Evolutionary conservation across 64 coral and sea anemone species (phyloP), one percentile per base, ranked within the genome.

Genomic region (Pocillopora damicornis): DNA sequence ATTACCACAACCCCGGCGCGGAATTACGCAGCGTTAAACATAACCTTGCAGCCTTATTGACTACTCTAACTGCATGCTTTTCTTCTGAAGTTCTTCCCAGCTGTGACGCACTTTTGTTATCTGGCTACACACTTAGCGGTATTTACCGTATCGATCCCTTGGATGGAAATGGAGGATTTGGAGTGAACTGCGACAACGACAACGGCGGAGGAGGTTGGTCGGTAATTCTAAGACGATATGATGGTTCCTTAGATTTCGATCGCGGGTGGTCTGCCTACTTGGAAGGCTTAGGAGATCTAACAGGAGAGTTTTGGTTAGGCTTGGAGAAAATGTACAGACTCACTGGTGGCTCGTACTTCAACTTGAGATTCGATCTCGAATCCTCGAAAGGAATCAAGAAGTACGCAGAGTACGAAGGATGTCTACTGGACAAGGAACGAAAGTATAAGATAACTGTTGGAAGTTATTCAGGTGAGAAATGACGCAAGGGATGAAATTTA

Each of bases 241-340:
- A 90, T 75, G 71, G 79, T 5, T 76, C 67, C 16, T 17, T 90
- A 9, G 56, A 63, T 56, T 90, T 90, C 42, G 26, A 82, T 58
- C 88, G 88, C 1, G 88, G 81, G 16, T 90, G 88, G 88, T n/a
- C 23, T 7, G 37, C 79, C 10, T 90, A 90, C 30, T 2, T 25
- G 13, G 9, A 75, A 13, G 88, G 88, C 9, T 57, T 90, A n/a
- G 88, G 88, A 35, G 75, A 79, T 57, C 1, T 76, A 1, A 35
- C 80, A 1, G 88, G 88, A 13, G 88, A 90, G 58, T 36, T 82
- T 15, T 90, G 88, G 88, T 15, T 75, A 2, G 79, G 79, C 57
- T 20, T 80, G 75, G 9, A 10, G 11, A 64, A 63, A 4, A 18
- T 77, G 13, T 16, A 25, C 13, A 62, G 65, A 15, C 1, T 79